Base-by-base conservation (phyloP, 2,888 invertebrate genomes). In the Drosophila eohydei region DNA sequence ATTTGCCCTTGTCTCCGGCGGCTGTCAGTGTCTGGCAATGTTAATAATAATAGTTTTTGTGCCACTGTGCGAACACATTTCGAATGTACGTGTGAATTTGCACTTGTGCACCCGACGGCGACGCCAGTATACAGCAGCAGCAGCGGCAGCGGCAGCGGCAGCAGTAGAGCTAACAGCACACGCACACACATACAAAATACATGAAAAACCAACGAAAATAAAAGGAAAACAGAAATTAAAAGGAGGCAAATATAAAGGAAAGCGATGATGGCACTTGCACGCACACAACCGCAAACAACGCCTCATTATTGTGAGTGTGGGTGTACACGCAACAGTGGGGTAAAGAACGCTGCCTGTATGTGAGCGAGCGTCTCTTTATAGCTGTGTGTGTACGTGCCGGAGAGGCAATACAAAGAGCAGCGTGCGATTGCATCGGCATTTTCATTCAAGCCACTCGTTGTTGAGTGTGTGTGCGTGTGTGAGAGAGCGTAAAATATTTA, bases 391-490 rank as follows among this genome's bases (percentile, higher is more conserved):
- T 36, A 40, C 61, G 59, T 70, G 56, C 36, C 54, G 36, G 74
- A 74, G 73, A 74, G 61, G 36, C 54, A 46, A 62, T 28, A 50
- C 43, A 69, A 67, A 77, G 72, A 82, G 74, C 43, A 74, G 74
- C 62, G 62, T 43, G 34, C 73, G 78, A 89, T 81, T 90, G 90
- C 91, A 90, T 90, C 91, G 90, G 90, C 82, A 90, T 90, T 90
- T 90, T 90, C 89, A 90, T 90, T 90, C 91, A 89, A 90, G 88
- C 74, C 64, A 36, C 67, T 69, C 65, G 85, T 69, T 40, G 28
- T 54, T 58, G 51, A 16, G 11, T 14, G 44, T 55, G 57, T 54
- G 30, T 44, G 43, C 30, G 36, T 28, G 36, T 58, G 71, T 58
- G 73, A 55, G 68, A 56, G 84, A 74, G 72, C 40, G 65, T 60